Evolutionary conservation across 2,888 invertebrate genomes (phyloP).

Genomic region (Ochropleura plecta): DNA sequence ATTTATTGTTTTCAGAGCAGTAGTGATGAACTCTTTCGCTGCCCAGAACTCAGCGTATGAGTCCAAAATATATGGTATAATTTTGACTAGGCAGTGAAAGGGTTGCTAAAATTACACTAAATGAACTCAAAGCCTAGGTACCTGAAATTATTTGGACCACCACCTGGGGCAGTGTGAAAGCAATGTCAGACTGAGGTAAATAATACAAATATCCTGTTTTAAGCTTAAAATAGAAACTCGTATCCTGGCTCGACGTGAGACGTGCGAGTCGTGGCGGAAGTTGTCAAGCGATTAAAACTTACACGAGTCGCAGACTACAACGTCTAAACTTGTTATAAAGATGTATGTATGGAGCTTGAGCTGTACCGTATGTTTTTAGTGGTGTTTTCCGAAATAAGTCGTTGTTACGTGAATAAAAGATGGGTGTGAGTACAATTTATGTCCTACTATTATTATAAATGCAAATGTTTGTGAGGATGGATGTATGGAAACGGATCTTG

Average conservation of each 20-base stretch:
- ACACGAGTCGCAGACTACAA: conserved; percentile 49
- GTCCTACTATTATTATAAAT: no score
- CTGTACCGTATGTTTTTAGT: conserved; percentile 21
- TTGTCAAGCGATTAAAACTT: conserved; percentile 75
- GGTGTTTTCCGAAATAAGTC: conserved; percentile 14
- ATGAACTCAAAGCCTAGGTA: no score
- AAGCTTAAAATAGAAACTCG: conserved; percentile 61
- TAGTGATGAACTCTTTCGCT: no score
- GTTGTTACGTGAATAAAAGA: background rate
- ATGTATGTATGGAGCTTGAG: conserved; percentile 53
- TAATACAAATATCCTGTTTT: conserved; percentile 30
- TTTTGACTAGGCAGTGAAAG: no score
- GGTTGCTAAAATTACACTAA: no score
- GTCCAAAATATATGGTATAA: no score
- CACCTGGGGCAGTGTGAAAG: background rate
- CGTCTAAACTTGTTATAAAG: conserved; percentile 71
- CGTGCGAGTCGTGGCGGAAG: conserved; percentile 57
- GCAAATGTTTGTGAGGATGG: no score
- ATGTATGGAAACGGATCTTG: no score
- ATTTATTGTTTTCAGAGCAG: no score
- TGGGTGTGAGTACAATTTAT: background rate
- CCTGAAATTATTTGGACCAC: no score
- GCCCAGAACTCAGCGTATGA: no score
- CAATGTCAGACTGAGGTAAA: background rate
- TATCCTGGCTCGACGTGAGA: conserved; percentile 57